Evolutionary conservation across 2,888 invertebrate genomes (phyloP).

Genomic region (Palloptera scutellata): DNA sequence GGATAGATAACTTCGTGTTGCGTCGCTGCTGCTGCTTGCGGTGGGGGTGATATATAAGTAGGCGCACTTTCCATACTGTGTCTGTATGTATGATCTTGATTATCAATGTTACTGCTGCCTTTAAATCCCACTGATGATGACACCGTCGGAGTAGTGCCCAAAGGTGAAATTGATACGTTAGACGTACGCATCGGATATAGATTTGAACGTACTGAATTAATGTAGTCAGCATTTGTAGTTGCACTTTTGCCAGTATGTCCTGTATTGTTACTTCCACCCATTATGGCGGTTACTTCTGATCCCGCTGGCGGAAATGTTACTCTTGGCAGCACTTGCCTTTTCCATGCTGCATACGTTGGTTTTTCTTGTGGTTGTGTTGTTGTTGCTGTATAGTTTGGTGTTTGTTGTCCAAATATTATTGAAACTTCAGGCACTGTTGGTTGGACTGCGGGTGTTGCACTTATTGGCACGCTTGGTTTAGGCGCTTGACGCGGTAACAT

Average conservation of each 20-base stretch:
- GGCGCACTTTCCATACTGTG: slow-evolving; percentile 33
- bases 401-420: slow-evolving; percentile 33
- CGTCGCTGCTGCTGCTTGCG: slow-evolving; percentile 28
- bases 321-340: slow-evolving; percentile 56
- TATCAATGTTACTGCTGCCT: neutral
- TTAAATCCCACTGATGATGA: neutral
- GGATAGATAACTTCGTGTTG: slow-evolving; percentile 26
- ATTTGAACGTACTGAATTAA: slow-evolving; percentile 29
- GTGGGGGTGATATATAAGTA: slow-evolving; percentile 14
- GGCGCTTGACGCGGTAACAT: slow-evolving; percentile 59
- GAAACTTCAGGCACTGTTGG: slow-evolving; percentile 44
- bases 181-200: slow-evolving; percentile 39
- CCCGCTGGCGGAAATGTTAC: slow-evolving; percentile 47
- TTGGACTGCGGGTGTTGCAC: slow-evolving; percentile 36
- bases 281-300: slow-evolving; percentile 42
- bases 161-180: slow-evolving; percentile 3
- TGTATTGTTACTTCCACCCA: neutral
- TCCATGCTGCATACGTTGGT: slow-evolving; percentile 52
- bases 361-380: slow-evolving; percentile 29
- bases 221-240: slow-evolving; percentile 11
- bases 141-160: slow-evolving; percentile 6
- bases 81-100: slow-evolving; percentile 23
- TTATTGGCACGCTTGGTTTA: slow-evolving; percentile 47
- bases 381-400: slow-evolving; percentile 13
- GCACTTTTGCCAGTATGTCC: neutral